phyloP scores from a whole-genome alignment of 2,113 vertebrate genomes.

The Pimephales promelas region DNA sequence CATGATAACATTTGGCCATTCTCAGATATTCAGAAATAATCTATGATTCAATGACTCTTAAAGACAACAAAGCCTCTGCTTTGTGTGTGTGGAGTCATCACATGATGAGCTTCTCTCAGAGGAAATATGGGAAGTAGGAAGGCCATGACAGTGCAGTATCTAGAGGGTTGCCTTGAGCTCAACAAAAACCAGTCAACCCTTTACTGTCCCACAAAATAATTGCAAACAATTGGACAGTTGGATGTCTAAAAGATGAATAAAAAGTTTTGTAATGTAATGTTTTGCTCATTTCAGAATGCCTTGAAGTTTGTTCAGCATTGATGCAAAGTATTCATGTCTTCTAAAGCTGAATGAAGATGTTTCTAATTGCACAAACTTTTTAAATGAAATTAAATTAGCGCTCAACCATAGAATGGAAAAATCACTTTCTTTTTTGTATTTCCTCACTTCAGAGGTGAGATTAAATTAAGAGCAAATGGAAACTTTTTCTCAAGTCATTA shows the following conservation, averaged over 20 bases:
- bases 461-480: neutral
- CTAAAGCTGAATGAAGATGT: neutral
- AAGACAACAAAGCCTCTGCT: constrained; percentile 18
- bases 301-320: neutral
- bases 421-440: neutral
- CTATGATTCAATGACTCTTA: constrained; percentile 6
- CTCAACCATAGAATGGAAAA: neutral
- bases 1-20: neutral
- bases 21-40: neutral
- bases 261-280: neutral
- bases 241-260: neutral
- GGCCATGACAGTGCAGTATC: constrained; percentile 1
- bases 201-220: neutral
- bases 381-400: neutral
- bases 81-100: constrained; percentile 27
- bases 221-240: neutral
- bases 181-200: neutral
- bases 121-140: constrained; percentile 40
- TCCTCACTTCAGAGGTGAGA: neutral
- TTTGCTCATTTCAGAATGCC: neutral
- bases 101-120: constrained; percentile 12
- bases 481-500: neutral
- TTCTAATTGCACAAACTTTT: neutral
- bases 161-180: neutral
- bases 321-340: neutral